Percentiles rank a stretch among this genome's conserved stretches.
Evolutionary conservation across 2,113 vertebrate species (phyloP).

Genomic region (Toxostoma redivivum): DNA sequence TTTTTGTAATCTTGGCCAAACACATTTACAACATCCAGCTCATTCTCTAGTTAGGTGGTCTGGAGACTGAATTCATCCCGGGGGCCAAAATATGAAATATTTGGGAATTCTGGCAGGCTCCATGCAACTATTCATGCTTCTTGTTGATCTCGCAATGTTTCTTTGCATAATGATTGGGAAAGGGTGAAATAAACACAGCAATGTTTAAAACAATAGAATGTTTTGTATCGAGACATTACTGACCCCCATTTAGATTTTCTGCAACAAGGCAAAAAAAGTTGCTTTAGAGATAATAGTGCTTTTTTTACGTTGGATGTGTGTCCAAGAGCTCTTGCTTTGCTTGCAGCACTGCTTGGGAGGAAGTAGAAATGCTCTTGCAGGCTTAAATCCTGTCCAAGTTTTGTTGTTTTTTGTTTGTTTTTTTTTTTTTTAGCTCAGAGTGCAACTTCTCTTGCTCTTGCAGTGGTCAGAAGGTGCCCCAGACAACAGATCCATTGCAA

Average conservation of each 20-base stretch:
- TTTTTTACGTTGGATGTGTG: neutral
- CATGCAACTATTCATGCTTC: neutral
- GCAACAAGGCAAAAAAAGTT: neutral
- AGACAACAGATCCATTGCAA: neutral
- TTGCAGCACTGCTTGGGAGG: neutral
- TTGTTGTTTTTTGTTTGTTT: too few species aligned
- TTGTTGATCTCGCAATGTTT: slow-evolving; percentile 9
- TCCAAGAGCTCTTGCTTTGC: neutral
- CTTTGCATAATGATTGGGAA: slow-evolving; percentile 39
- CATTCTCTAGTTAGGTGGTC: slow-evolving; percentile 45
- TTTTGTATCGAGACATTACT: neutral
- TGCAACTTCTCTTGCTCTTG: neutral
- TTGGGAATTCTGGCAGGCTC: slow-evolving; percentile 37
- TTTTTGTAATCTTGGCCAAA: slow-evolving; percentile 32
- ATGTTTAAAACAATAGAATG: slow-evolving; percentile 23
- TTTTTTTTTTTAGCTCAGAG: neutral
- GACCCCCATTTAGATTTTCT: neutral
- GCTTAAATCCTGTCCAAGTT: neutral
- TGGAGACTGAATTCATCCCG: neutral
- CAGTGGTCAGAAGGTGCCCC: neutral
- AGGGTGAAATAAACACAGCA: slow-evolving; percentile 16
- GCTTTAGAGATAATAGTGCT: neutral
- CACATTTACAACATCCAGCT: neutral
- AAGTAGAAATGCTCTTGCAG: neutral
- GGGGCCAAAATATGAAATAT: slow-evolving; percentile 47